Evolutionary conservation across 2,888 invertebrate genomes (phyloP).

Genomic region (Drosophila austrosaltans): DNA sequence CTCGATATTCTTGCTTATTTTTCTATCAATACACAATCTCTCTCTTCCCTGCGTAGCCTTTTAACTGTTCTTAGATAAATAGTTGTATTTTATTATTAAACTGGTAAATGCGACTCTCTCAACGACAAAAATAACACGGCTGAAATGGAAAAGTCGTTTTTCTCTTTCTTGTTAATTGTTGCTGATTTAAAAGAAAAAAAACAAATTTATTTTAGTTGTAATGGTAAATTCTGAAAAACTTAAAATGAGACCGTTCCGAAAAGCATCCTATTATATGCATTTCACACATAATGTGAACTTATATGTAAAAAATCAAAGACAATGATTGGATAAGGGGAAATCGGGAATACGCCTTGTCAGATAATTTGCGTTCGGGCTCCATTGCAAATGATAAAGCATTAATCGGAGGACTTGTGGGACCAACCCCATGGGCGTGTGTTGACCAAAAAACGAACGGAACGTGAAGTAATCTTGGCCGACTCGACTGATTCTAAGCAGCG

Average conservation of each 20-base stretch:
- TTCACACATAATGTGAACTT: neutral
- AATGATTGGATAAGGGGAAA: neutral
- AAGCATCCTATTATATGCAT: neutral
- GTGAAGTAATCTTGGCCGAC: slow-evolving; percentile 41
- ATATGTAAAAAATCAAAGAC: slow-evolving; percentile 41
- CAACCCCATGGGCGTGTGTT: slow-evolving; percentile 66
- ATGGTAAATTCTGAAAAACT: no score
- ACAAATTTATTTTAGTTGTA: no score
- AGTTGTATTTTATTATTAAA: neutral
- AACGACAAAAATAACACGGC: no score
- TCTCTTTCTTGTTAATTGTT: no score
- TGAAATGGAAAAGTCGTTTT: no score
- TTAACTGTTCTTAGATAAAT: neutral
- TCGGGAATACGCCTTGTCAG: slow-evolving; percentile 38
- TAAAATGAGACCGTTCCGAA: no score
- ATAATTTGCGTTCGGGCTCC: slow-evolving; percentile 57
- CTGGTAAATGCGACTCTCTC: no score
- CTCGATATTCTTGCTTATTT: neutral
- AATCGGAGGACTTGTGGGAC: slow-evolving; percentile 55
- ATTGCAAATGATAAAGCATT: slow-evolving; percentile 69
- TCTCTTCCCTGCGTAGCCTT: neutral
- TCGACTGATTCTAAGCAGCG: slow-evolving; percentile 48
- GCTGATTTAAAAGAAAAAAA: no score
- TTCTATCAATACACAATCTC: slow-evolving; percentile 19
- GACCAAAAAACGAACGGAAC: slow-evolving; percentile 46